phyloP scores from a whole-genome alignment of 1,140 invertebrate species.

The Drosophila mojavensis region DNA sequence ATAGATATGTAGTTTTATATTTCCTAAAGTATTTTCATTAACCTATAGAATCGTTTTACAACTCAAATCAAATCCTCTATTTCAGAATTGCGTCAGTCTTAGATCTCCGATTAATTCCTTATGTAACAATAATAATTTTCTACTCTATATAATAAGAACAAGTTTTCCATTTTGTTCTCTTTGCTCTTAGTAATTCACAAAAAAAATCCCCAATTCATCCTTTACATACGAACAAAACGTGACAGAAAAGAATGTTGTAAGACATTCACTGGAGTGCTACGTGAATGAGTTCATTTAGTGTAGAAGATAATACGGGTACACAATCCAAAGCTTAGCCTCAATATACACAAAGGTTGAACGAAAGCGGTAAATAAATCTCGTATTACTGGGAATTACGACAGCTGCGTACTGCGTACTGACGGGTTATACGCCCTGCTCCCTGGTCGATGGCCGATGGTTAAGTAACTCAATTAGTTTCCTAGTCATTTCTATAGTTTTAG shows the following conservation, averaged over 20 bases:
- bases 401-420: constrained; percentile 14
- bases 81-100: too few species aligned
- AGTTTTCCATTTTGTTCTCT: too few species aligned
- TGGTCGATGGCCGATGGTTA: constrained; percentile 19
- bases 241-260: constrained; percentile 40
- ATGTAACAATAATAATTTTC: too few species aligned
- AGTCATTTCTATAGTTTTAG: constrained; percentile 42
- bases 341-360: constrained; percentile 39
- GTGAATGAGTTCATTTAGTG: constrained; percentile 47
- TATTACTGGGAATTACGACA: constrained; percentile 36
- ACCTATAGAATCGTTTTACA: too few species aligned
- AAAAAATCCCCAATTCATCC: not conserved
- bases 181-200: not conserved
- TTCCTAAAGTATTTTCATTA: too few species aligned
- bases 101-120: too few species aligned
- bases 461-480: constrained; percentile 41
- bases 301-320: not conserved
- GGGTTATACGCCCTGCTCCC: not conserved
- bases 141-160: too few species aligned
- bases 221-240: constrained; percentile 20
- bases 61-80: too few species aligned
- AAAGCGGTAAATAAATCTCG: constrained; percentile 52
- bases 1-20: too few species aligned
- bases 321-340: not conserved
- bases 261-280: constrained; percentile 47